Evolutionary conservation across 2,888 invertebrate species (phyloP), one percentile per base, ranked within the genome.

Genomic region (Dasypolia templi): DNA sequence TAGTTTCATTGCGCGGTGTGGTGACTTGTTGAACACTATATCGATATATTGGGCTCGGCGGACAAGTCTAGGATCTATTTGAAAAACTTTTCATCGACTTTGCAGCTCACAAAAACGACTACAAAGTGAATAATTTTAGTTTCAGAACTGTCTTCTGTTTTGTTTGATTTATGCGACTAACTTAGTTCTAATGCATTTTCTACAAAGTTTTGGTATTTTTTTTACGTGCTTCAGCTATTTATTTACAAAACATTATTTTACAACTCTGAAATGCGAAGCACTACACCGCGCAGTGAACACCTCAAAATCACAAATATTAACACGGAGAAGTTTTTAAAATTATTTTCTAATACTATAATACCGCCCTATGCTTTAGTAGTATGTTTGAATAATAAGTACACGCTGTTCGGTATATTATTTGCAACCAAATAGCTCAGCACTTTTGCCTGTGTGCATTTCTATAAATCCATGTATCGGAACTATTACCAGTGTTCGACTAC

Each of bases 281-380:
- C 68, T 42, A 49, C 42, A 66, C 49, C 74, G 74, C 67, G 42
- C 77, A 75, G 17, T 32, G 66, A 76, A 65, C 7, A 49, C n/a
- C 17, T 59, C 32, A 73, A 39, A 29, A 32, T 58, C 22, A 49
- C 29, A 72, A 56, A 64, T 44, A 44, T 32, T 6, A 17, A 46
- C 5, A n/a, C 6, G 9, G 19, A 26, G 26, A 26, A 42, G 61
- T 17, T 26, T 39, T 39, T 26, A 6, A 19, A 26, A 61, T 3
- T 11, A 11, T 39, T 39, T 26, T 61, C 5, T 26, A 39, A 11
- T n/a, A 35, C 9, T 19, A 62, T 39, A 61, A n/a, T n/a, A n/a
- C n/a, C n/a, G n/a, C n/a, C 39, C 7, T 39, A 26, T 14, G 11
- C 17, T 39, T n/a, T 3, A 39, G 17, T 39, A 35, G 35, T 39